These are phyloP conservation scores for Papilio helenus DNA, from an alignment of 1,140 invertebrate genomes.

Conservation along the genomic window DNA sequence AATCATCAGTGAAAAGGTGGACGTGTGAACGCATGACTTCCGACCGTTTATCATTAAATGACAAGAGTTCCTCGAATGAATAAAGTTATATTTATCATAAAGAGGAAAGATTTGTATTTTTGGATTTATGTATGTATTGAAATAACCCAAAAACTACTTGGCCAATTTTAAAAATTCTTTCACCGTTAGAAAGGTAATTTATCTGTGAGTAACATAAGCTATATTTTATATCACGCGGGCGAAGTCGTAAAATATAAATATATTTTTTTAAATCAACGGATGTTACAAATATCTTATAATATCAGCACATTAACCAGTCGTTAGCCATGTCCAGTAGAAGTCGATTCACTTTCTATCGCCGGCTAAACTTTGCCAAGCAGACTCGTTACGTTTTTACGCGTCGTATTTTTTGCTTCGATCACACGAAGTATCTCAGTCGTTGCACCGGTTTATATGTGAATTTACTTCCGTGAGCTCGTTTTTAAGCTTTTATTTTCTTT, in stretches of 20 bases:
- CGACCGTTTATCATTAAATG: no score
- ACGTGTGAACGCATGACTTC: no score
- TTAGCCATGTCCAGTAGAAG: slow-evolving; percentile 41
- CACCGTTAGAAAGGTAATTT: no score
- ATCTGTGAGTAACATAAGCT: no score
- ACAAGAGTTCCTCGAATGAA: no score
- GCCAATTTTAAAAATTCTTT: no score
- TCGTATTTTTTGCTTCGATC: slow-evolving; percentile 42
- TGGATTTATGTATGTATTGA: no score
- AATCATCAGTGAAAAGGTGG: no score
- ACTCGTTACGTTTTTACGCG: slow-evolving; percentile 36
- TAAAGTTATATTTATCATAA: no score
- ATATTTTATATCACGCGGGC: no score
- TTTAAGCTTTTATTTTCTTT: neutral
- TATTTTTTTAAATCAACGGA: neutral
- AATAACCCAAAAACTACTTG: no score
- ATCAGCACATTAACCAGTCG: slow-evolving; percentile 22
- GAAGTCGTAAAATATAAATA: neutral
- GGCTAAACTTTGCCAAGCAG: slow-evolving; percentile 41
- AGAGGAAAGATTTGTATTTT: no score
- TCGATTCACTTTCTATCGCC: slow-evolving; percentile 54
- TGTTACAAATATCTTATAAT: slow-evolving; percentile 21
- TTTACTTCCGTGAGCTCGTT: slow-evolving; percentile 27
- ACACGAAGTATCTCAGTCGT: slow-evolving; percentile 15
- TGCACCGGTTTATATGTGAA: slow-evolving; percentile 32